Base-by-base conservation (phyloP, 2,113 vertebrate species). In the Bos indicus region DNA sequence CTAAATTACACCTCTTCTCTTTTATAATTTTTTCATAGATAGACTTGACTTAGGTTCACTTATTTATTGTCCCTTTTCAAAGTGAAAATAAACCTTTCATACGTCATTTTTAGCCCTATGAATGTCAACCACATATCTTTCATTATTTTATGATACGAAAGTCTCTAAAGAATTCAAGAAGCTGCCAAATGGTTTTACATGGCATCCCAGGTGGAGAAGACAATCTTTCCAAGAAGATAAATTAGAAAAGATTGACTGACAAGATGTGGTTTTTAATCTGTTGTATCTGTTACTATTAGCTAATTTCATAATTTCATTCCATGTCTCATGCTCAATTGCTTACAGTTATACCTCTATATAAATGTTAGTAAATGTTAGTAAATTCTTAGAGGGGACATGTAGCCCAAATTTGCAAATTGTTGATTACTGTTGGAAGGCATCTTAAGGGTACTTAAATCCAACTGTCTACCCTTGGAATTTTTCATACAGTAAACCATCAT, bases 91-190 rank as follows among this genome's bases (percentile, higher is more conserved):
- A 52, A 81, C 1, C 36, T 90, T 91, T 62, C 6, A 51, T 19
- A 36, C 1, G n/a, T 94, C 6, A 57, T 51, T 94, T 97, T 96
- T 67, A 88, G 36, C 52, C 33, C 64, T 87, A 46, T 71, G 78
- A 97, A 67, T 48, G 2, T 74, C 12, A 90, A 26, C 28, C 40
- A 25, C 77, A 11, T 64, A 21, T 19, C 62, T 91, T 86, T 93
- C n/a, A 93, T 96, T 48, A 78, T 82, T 96, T 92, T 52, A 74
- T 93, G 48, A 14, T 80, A 84, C 54, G n/a, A 33, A 92, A 92
- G 17, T 52, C 64, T 85, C 33, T 84, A 59, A 77, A 84, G 62
- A 97, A 82, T 78, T 92, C 71, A 88, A 67, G 36, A 90, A 86
- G 40, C 71, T 90, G 60, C 40, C 17, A 54, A 56, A 60, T 88